A percentile compares a stretch with the other conserved stretches of the same genome.
phyloP scores from a whole-genome alignment of 2,113 vertebrate genomes.

The Pseudopodoces humilis region DNA sequence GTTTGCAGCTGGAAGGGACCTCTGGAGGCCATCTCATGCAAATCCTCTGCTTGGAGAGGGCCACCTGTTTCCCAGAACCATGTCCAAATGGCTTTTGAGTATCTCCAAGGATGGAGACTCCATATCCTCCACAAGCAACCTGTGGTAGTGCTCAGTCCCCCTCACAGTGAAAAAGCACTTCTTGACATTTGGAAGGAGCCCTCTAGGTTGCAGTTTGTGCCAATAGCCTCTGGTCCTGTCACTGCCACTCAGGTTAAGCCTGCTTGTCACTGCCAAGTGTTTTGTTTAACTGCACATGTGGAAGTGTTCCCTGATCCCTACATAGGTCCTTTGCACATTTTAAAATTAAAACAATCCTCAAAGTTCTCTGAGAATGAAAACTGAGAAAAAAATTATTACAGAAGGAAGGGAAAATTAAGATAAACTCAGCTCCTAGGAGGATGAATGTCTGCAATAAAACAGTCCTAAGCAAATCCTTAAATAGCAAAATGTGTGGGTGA shows the following conservation, averaged over 20 bases:
- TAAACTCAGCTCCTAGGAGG: not conserved
- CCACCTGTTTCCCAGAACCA: not conserved
- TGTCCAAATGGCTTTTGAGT: not conserved
- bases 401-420: not conserved
- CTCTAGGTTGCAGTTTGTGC: not conserved
- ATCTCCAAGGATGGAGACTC: not conserved
- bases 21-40: not conserved
- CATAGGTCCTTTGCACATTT: accelerated
- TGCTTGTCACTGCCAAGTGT: not conserved
- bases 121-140: not conserved
- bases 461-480: not conserved
- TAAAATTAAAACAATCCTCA: not conserved
- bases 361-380: not conserved
- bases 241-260: not conserved
- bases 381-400: not conserved
- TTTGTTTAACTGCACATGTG: not conserved
- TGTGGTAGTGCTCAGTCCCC: not conserved
- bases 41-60: not conserved
- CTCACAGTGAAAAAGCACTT: not conserved
- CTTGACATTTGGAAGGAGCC: accelerated
- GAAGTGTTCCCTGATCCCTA: not conserved
- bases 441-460: not conserved
- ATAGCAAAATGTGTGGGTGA: not conserved
- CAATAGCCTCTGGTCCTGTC: not conserved
- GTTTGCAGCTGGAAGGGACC: not conserved